phyloP scores from a whole-genome alignment of 2,797 vertebrate species.

The Chrosomus eos region DNA sequence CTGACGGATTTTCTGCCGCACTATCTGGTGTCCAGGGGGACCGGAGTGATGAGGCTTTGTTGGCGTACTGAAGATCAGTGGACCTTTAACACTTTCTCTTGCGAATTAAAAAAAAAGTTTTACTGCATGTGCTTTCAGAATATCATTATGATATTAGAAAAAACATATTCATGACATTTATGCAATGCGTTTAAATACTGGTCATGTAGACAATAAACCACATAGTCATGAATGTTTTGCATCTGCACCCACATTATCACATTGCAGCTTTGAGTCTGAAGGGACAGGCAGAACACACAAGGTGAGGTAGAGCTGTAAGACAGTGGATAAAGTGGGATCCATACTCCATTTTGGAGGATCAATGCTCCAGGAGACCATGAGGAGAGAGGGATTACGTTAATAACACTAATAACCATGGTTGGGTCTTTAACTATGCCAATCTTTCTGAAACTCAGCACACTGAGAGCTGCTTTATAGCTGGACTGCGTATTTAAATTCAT shows the following conservation, averaged over 20 bases:
- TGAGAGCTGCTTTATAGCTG: constrained; percentile 7
- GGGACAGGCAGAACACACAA: constrained; percentile 20
- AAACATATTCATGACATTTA: too few relatives aligned
- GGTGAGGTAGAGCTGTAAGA: constrained; percentile 42
- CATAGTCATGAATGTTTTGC: background rate
- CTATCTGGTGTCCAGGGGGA: constrained; percentile 47
- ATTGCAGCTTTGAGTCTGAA: constrained; percentile 11
- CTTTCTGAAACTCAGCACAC: constrained; percentile 11
- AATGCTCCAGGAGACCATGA: constrained; percentile 47
- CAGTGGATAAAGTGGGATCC: constrained; percentile 57
- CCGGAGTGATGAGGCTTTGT: constrained; percentile 44
- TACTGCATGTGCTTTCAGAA: background rate
- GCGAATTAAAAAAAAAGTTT: background rate
- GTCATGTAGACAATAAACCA: background rate
- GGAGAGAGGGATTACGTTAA: constrained; percentile 53
- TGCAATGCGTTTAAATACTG: background rate
- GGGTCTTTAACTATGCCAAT: constrained; percentile 34
- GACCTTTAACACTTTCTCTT: constrained; percentile 25
- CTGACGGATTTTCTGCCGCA: constrained; percentile 43
- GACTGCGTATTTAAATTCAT: constrained; percentile 5
- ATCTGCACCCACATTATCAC: background rate
- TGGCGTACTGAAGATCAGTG: constrained; percentile 52
- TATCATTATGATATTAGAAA: background rate
- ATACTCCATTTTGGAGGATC: constrained; percentile 57
- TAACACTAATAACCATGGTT: constrained; percentile 50